phyloP scores from a whole-genome alignment of 2,888 invertebrate species.

The Netelia fuscicornis region DNA sequence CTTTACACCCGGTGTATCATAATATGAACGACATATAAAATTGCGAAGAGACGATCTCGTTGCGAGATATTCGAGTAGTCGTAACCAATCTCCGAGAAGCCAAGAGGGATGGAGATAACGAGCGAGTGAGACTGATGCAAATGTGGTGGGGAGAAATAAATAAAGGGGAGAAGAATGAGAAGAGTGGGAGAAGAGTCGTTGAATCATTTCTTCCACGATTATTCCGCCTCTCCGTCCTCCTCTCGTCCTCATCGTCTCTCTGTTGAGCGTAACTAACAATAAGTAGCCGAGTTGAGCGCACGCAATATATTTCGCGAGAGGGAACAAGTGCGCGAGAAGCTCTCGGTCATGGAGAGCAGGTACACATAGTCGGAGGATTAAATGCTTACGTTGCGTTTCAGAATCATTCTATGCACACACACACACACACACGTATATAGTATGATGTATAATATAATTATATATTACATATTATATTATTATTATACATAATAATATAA shows the following conservation, averaged over 20 bases:
- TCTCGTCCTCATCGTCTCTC: neutral
- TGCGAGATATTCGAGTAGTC: conserved; percentile 5
- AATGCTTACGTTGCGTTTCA: conserved; percentile 2
- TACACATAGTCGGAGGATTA: conserved; percentile 5
- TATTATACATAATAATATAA: no score
- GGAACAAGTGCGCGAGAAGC: conserved; percentile 10
- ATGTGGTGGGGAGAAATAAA: neutral
- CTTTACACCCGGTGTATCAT: conserved; percentile 36
- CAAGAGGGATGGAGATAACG: neutral
- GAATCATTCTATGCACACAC: neutral
- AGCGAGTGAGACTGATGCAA: neutral
- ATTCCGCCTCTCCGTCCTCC: neutral
- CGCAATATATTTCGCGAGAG: neutral
- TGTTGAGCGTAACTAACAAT: neutral
- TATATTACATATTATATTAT: no score
- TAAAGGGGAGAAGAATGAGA: neutral
- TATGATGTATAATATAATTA: no score
- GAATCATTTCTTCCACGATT: neutral
- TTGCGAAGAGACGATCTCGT: neutral
- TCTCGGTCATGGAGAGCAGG: neutral
- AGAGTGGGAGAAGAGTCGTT: neutral
- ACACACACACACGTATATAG: neutral
- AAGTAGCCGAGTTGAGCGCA: neutral
- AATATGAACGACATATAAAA: conserved; percentile 12
- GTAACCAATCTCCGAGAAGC: conserved; percentile 19